These are phyloP conservation scores for Drosophila mercatorum DNA, from an alignment of 2,888 invertebrate species.

Conservation along the genomic window DNA sequence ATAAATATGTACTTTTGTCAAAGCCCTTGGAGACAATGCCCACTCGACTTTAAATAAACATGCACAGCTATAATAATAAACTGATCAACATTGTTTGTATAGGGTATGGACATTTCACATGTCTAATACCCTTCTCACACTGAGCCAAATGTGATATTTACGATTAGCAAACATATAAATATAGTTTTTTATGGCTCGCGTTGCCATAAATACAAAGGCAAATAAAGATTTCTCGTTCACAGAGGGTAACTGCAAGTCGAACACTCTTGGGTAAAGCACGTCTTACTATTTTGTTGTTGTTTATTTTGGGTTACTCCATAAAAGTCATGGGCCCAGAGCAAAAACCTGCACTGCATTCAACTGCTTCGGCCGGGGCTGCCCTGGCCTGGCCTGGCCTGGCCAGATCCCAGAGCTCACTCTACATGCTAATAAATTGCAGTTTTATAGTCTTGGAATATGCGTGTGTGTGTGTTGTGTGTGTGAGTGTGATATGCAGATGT, in stretches of 20 bases:
- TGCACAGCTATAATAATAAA: no score
- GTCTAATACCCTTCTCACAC: no score
- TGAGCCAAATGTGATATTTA: not conserved
- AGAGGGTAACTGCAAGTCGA: constrained; percentile 2
- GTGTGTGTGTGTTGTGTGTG: constrained; percentile 10
- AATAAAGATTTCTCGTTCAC: no score
- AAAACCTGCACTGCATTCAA: constrained; percentile 55
- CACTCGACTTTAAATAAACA: not conserved
- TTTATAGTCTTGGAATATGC: constrained; percentile 59
- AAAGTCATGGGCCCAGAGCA: constrained; percentile 42
- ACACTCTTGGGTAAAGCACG: not conserved
- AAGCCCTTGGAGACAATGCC: no score
- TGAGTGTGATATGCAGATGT: constrained; percentile 32
- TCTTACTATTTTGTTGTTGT: constrained; percentile 5
- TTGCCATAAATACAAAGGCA: not conserved
- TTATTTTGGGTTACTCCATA: constrained; percentile 21
- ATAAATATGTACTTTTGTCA: not conserved
- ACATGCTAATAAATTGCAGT: constrained; percentile 81
- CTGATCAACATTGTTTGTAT: not conserved
- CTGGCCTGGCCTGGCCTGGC: constrained; percentile 1
- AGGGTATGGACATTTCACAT: not conserved
- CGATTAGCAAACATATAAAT: not conserved
- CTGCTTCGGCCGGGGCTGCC: constrained; percentile 35
- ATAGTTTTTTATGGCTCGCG: not conserved
- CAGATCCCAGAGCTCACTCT: constrained; percentile 55